A percentile compares a stretch with the other conserved stretches of the same genome.
These are phyloP conservation scores for Synchiropus splendidus DNA, from an alignment of 2,113 vertebrate genomes.

Conservation along the genomic window DNA sequence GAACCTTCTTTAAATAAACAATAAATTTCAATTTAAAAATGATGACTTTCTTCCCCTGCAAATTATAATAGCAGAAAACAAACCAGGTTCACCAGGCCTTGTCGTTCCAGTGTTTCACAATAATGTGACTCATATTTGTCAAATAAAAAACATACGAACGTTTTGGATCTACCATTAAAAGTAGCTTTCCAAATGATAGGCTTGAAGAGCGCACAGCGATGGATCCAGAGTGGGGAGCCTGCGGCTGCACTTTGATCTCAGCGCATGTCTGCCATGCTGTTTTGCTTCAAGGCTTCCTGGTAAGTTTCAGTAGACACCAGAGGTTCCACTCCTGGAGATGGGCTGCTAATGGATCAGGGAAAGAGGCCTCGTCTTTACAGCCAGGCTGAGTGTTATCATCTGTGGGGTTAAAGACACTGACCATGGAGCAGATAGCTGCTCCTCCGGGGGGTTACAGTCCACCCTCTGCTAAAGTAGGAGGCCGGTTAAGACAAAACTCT, in stretches of 20 bases:
- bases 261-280: conserved; percentile 68
- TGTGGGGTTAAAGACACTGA: conserved; percentile 65
- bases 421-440: conserved; percentile 57
- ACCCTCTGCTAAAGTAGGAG: conserved; percentile 27
- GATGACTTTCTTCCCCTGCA: no score
- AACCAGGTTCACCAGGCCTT: no score
- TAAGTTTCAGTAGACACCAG: conserved; percentile 70
- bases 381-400: conserved; percentile 68
- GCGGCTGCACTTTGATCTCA: conserved; percentile 73
- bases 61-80: no score
- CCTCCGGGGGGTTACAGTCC: conserved; percentile 61
- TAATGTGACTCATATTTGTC: no score
- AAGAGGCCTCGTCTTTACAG: conserved; percentile 68
- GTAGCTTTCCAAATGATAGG: no score
- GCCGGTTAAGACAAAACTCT: conserved; percentile 38
- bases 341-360: conserved; percentile 72
- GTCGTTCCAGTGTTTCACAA: no score
- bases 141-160: no score
- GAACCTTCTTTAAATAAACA: no score
- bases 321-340: conserved; percentile 58
- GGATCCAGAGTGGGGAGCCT: conserved; percentile 1
- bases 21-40: no score
- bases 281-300: conserved; percentile 74
- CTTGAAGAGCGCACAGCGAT: no score
- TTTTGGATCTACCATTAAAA: no score